A percentile compares a stretch with the other conserved stretches of the same genome.
Conservation (phyloP, 2,888 invertebrate genomes). For the Cerastis leucographa region DNA sequence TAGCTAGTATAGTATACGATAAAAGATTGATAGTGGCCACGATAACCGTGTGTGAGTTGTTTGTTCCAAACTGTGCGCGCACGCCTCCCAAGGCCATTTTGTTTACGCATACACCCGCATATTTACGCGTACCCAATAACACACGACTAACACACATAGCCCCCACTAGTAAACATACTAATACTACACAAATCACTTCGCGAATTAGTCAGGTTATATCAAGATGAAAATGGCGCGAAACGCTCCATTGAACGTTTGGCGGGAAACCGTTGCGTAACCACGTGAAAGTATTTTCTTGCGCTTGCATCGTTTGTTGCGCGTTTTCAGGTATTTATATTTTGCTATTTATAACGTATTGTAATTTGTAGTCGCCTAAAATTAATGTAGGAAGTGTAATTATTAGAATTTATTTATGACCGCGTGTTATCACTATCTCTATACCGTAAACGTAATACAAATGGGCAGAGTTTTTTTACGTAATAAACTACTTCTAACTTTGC, state of each 20-base stretch:
- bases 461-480: conserved; percentile 14
- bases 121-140: conserved; percentile 80
- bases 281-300: conserved; percentile 82
- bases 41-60: conserved; percentile 78
- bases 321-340: conserved; percentile 46
- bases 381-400: conserved; percentile 8
- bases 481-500: conserved; percentile 5
- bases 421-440: conserved; percentile 26
- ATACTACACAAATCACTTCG: conserved; percentile 69
- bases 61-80: conserved; percentile 81
- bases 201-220: conserved; percentile 77
- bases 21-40: conserved; percentile 80
- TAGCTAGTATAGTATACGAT: conserved; percentile 75
- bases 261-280: conserved; percentile 85
- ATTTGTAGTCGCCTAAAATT: conserved; percentile 22
- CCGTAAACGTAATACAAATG: conserved; percentile 39
- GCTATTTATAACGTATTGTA: conserved; percentile 47
- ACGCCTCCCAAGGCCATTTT: conserved; percentile 86
- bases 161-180: conserved; percentile 66
- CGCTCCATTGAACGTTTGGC: conserved; percentile 87
- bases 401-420: conserved; percentile 6
- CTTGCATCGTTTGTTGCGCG: conserved; percentile 33
- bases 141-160: conserved; percentile 74
- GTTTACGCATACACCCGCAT: conserved; percentile 86
- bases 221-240: conserved; percentile 86